Evolutionary conservation across 1,140 invertebrate species (phyloP).

Genomic region (Hylyphantes graminicola): DNA sequence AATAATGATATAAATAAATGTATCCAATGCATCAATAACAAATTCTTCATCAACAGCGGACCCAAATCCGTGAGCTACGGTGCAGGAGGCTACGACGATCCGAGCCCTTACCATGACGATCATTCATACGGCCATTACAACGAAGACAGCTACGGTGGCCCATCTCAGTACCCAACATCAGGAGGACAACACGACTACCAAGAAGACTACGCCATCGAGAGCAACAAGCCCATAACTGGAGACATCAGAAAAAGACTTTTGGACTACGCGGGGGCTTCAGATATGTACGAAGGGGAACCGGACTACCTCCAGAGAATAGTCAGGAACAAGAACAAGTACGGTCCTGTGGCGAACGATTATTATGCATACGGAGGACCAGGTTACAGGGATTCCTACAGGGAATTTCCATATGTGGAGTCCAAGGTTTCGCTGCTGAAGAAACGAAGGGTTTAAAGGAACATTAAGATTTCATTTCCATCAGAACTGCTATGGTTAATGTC

Average conservation of each 20-base stretch:
- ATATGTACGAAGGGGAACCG: slow-evolving; percentile 46
- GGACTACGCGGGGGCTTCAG: slow-evolving; percentile 48
- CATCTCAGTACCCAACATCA: slow-evolving; percentile 17
- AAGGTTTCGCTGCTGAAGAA: slow-evolving; percentile 39
- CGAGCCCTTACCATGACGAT: not conserved
- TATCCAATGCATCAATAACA: no score
- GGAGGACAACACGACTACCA: slow-evolving; percentile 23
- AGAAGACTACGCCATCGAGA: slow-evolving; percentile 38
- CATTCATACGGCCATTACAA: slow-evolving; percentile 1
- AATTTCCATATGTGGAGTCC: slow-evolving; percentile 49
- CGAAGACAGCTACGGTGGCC: slow-evolving; percentile 5
- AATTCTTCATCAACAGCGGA: not conserved
- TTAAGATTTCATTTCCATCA: not conserved
- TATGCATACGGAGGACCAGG: slow-evolving; percentile 29
- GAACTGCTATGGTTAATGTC: no score
- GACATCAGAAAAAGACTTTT: slow-evolving; percentile 50
- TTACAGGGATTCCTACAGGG: slow-evolving; percentile 40
- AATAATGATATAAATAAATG: no score
- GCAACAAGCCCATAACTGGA: slow-evolving; percentile 45
- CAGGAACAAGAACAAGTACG: slow-evolving; percentile 45
- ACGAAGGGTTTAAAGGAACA: not conserved
- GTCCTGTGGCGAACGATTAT: slow-evolving; percentile 43
- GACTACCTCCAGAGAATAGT: slow-evolving; percentile 47
- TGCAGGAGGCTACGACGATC: slow-evolving; percentile 37
- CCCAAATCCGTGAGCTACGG: slow-evolving; percentile 3